These are phyloP conservation scores for Myrmecobius fasciatus DNA, from an alignment of 2,113 vertebrate genomes.

Conservation along the genomic window DNA sequence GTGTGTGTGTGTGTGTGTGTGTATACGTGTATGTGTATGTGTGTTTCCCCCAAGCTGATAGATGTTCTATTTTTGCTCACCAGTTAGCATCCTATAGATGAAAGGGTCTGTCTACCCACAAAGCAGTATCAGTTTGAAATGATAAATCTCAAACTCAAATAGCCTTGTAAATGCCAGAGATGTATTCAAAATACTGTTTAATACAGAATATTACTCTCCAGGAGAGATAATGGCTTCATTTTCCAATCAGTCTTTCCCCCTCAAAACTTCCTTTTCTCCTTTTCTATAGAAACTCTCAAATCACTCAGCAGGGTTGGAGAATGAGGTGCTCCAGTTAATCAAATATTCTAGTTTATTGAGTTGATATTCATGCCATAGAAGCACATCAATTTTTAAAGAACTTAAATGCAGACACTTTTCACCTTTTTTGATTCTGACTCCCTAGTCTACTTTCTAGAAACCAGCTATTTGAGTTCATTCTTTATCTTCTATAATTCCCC, in stretches of 20 bases:
- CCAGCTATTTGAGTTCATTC: background rate
- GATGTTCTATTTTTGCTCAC: background rate
- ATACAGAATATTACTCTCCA: constrained; percentile 44
- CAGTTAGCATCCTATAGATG: constrained; percentile 23
- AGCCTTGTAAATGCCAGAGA: constrained; percentile 60
- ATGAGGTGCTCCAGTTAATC: constrained; percentile 22
- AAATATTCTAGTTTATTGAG: constrained; percentile 47
- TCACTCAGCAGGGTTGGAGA: constrained; percentile 47
- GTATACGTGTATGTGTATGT: background rate
- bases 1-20: no score
- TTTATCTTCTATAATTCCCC: background rate
- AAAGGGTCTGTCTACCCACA: constrained; percentile 49
- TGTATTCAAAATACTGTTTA: constrained; percentile 55
- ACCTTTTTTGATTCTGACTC: background rate
- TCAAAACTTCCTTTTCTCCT: background rate
- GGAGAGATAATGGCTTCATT: constrained; percentile 68
- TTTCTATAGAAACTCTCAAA: constrained; percentile 30
- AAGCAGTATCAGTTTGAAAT: constrained; percentile 56
- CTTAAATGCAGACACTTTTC: background rate
- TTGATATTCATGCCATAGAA: background rate
- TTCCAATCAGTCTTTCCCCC: constrained; percentile 12
- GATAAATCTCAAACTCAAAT: constrained; percentile 60
- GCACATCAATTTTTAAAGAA: background rate
- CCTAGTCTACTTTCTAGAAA: background rate
- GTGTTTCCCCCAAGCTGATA: background rate